A percentile compares a stretch with the other conserved stretches of the same genome.
phyloP scores from a whole-genome alignment of 2,888 invertebrate species.

The Clanis bilineata region DNA sequence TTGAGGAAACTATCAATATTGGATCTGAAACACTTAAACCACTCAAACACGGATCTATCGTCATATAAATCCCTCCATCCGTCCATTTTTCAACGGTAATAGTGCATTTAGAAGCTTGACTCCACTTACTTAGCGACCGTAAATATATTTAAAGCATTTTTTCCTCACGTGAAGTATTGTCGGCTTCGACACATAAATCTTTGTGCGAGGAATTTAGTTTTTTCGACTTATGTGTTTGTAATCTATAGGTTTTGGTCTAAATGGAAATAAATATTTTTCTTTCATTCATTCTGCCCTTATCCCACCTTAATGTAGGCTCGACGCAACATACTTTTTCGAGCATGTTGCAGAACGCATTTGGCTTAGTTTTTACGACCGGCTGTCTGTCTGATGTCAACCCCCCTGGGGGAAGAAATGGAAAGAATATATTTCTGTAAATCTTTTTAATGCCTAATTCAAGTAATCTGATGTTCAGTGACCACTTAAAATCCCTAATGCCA shows the following conservation, averaged over 20 bases:
- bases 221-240: neutral
- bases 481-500: no score
- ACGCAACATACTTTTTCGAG: no score
- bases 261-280: neutral
- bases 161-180: conserved; percentile 14
- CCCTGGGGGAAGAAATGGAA: no score
- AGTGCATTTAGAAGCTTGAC: conserved; percentile 14
- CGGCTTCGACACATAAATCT: conserved; percentile 3
- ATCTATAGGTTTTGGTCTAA: neutral
- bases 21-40: conserved; percentile 1
- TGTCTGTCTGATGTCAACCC: no score
- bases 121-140: conserved; percentile 13
- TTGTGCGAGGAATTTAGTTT: neutral
- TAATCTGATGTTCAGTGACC: no score
- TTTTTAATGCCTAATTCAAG: no score
- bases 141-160: conserved; percentile 18
- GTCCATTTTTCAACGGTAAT: conserved; percentile 14
- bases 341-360: no score
- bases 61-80: conserved; percentile 11
- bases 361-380: no score
- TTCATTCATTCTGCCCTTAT: no score
- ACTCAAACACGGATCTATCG: conserved; percentile 1
- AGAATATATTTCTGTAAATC: no score
- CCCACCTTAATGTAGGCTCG: no score
- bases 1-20: conserved; percentile 10